A percentile compares a stretch with the other conserved stretches of the same genome.
Evolutionary conservation across 1,140 invertebrate genomes (phyloP).

Genomic region (Mactra quadrangularis): DNA sequence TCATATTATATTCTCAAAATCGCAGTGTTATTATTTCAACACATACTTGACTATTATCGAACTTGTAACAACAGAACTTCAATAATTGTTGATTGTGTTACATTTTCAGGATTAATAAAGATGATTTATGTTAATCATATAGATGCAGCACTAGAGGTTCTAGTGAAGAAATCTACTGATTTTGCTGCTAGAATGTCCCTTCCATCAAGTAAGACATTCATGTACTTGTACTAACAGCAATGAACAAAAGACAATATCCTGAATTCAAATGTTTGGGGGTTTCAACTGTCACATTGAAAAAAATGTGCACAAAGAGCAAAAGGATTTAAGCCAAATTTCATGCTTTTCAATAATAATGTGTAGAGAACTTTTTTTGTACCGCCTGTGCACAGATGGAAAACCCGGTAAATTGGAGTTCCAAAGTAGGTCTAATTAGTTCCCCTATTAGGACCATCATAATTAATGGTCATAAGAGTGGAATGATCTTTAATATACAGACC

Average conservation of each 20-base stretch:
- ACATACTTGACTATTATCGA: neutral
- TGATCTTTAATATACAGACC: too few relatives aligned
- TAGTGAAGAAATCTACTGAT: slow-evolving; percentile 24
- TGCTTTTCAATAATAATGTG: too few relatives aligned
- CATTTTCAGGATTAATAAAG: neutral
- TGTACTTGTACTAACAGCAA: too few relatives aligned
- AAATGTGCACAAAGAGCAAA: neutral
- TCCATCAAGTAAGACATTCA: slow-evolving; percentile 13
- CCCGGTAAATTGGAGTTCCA: too few relatives aligned
- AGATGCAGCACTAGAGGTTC: slow-evolving; percentile 7
- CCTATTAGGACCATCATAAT: too few relatives aligned
- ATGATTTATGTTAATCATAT: slow-evolving; percentile 6
- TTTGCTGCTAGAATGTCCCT: neutral
- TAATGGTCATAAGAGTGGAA: too few relatives aligned
- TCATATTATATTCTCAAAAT: neutral
- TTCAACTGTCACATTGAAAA: neutral
- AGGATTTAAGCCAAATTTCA: too few relatives aligned
- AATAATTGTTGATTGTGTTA: neutral
- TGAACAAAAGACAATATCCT: too few relatives aligned
- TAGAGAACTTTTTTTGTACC: too few relatives aligned
- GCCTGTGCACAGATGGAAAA: too few relatives aligned
- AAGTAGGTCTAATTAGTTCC: too few relatives aligned
- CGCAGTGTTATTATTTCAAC: neutral
- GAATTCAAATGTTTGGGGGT: neutral
- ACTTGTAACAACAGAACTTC: neutral